Evolutionary conservation across 2,797 vertebrate species (phyloP).

Genomic region (Rhinoraja longicauda): DNA sequence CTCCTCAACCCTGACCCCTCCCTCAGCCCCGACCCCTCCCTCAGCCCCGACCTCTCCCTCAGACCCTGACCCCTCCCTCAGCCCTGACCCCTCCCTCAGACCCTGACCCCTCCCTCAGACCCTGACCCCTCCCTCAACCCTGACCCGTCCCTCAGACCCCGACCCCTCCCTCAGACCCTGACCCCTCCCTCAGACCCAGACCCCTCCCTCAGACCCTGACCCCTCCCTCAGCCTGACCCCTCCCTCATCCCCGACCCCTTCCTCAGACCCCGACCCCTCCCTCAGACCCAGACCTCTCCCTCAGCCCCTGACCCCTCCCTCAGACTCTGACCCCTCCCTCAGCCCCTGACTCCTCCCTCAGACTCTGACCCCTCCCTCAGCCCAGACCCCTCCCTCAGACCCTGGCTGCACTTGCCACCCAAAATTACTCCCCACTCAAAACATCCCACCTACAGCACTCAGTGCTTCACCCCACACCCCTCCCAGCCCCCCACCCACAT

Average conservation of each 20-base stretch:
- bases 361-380: neutral
- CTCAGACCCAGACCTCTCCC: no score
- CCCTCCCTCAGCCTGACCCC: neutral
- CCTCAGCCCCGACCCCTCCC: neutral
- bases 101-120: neutral
- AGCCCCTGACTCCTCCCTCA: neutral
- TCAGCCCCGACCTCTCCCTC: neutral
- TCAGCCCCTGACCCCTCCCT: neutral
- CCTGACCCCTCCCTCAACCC: neutral
- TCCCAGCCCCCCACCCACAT: no score
- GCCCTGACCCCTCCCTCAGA: neutral
- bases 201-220: neutral
- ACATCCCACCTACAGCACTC: no score
- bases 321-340: neutral
- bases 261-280: neutral
- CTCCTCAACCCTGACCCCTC: no score
- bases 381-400: neutral
- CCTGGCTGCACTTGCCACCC: no score
- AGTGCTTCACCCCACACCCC: no score
- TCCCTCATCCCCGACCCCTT: no score
- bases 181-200: neutral
- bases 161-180: neutral
- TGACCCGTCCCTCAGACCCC: neutral
- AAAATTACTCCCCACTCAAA: no score
- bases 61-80: neutral